Conservation (phyloP, 1,140 invertebrate genomes). For the Phocides pigmalion region DNA sequence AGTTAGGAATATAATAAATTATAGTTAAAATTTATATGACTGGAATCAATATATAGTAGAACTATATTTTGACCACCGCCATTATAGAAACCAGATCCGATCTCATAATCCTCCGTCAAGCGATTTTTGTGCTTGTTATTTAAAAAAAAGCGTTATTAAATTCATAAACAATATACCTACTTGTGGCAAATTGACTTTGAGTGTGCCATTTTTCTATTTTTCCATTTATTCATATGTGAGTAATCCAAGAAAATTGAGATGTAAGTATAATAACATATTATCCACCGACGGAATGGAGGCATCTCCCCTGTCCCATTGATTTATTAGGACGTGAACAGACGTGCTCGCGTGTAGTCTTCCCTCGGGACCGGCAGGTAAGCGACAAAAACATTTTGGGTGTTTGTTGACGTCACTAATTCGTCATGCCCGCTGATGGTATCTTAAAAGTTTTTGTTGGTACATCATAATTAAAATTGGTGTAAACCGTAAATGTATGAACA, state of each 20-base stretch:
- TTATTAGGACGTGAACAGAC: slow-evolving; percentile 64
- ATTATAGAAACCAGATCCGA: too few relatives aligned
- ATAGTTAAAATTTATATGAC: too few relatives aligned
- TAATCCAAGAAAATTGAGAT: slow-evolving; percentile 19
- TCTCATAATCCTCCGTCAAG: too few relatives aligned
- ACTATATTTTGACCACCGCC: too few relatives aligned
- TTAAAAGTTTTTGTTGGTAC: slow-evolving; percentile 25
- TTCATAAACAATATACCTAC: too few relatives aligned
- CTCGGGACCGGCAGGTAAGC: slow-evolving; percentile 48
- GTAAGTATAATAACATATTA: slow-evolving; percentile 36
- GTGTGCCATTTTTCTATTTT: neutral
- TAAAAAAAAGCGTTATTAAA: too few relatives aligned
- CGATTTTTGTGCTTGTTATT: too few relatives aligned
- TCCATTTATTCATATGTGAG: neutral
- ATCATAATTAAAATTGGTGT: neutral
- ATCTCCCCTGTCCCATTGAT: slow-evolving; percentile 47
- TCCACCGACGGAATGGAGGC: slow-evolving; percentile 39
- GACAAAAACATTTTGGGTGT: slow-evolving; percentile 63
- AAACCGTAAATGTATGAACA: too few relatives aligned
- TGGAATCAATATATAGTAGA: too few relatives aligned
- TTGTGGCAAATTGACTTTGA: too few relatives aligned
- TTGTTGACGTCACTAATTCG: slow-evolving; percentile 68
- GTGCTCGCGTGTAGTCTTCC: slow-evolving; percentile 43
- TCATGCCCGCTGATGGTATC: slow-evolving; percentile 40
- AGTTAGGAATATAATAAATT: too few relatives aligned